Percentiles rank a stretch among this genome's conserved stretches.
Conservation (phyloP, 1,140 invertebrate species). For the Aricia agestis region DNA sequence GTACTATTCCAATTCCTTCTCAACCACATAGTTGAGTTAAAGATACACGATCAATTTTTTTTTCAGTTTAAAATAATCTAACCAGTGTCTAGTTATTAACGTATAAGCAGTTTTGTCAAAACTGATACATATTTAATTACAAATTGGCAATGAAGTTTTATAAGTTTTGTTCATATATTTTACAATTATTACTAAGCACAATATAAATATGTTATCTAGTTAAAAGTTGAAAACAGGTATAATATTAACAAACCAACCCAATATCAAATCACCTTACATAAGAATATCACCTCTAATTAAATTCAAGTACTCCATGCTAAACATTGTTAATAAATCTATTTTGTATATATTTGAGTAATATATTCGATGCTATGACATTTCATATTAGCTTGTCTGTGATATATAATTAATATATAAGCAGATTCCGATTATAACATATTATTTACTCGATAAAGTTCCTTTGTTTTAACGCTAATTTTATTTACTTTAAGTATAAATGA, state of each 20-base stretch:
- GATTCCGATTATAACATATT: slow-evolving; percentile 22
- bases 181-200: too few relatives aligned
- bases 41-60: too few relatives aligned
- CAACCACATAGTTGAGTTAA: too few relatives aligned
- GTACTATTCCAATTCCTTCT: too few relatives aligned
- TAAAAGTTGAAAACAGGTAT: too few relatives aligned
- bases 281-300: not conserved
- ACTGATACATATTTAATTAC: too few relatives aligned
- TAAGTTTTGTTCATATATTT: too few relatives aligned
- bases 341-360: slow-evolving; percentile 34
- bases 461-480: slow-evolving; percentile 15
- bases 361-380: slow-evolving; percentile 50
- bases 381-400: slow-evolving; percentile 71
- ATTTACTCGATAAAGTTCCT: slow-evolving; percentile 19
- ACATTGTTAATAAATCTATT: slow-evolving; percentile 25
- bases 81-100: too few relatives aligned
- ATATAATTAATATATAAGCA: slow-evolving; percentile 57
- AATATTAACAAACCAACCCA: not conserved
- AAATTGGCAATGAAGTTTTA: too few relatives aligned
- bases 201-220: too few relatives aligned
- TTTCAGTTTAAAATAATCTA: too few relatives aligned
- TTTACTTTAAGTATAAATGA: slow-evolving; percentile 9
- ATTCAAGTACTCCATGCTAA: slow-evolving; percentile 12
- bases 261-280: not conserved
- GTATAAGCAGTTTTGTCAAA: too few relatives aligned